phyloP scores from a whole-genome alignment of 2,797 vertebrate species.

The Micrastur ruficollis region DNA sequence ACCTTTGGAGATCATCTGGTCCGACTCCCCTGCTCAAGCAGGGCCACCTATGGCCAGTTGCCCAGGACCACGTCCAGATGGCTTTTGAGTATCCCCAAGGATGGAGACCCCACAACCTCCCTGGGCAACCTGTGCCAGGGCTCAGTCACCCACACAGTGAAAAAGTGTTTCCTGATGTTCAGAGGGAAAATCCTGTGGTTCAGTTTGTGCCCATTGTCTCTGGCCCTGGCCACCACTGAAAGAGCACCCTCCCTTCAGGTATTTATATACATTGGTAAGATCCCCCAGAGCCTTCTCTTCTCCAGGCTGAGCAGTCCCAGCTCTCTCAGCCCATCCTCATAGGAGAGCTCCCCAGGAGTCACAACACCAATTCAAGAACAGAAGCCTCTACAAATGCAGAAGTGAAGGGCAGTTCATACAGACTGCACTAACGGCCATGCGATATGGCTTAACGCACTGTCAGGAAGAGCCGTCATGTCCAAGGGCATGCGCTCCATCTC shows the following conservation, averaged over 20 bases:
- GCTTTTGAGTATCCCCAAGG: too few species aligned
- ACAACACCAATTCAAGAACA: not conserved
- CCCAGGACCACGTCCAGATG: too few species aligned
- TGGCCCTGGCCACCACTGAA: not conserved
- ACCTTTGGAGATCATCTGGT: not conserved
- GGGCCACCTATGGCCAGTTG: too few species aligned
- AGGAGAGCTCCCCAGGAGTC: not conserved
- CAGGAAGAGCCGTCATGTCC: not conserved
- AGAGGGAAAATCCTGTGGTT: too few species aligned
- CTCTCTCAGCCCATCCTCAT: not conserved
- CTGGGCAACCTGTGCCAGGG: too few species aligned
- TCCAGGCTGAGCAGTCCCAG: not conserved
- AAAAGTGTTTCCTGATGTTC: too few species aligned
- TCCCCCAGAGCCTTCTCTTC: not conserved
- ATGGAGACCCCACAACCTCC: too few species aligned
- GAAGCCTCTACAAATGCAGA: not conserved
- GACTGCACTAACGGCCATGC: not conserved
- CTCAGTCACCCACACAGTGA: too few species aligned
- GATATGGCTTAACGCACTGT: not conserved
- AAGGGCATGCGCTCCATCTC: not conserved
- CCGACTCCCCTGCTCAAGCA: too few species aligned
- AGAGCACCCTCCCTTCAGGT: not conserved
- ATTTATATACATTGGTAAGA: not conserved
- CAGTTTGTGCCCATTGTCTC: too few species aligned
- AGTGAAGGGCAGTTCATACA: not conserved